Evolutionary conservation across 2,888 invertebrate species (phyloP), one percentile per base, ranked within the genome.

Genomic region (Neoscelio sp.): DNA sequence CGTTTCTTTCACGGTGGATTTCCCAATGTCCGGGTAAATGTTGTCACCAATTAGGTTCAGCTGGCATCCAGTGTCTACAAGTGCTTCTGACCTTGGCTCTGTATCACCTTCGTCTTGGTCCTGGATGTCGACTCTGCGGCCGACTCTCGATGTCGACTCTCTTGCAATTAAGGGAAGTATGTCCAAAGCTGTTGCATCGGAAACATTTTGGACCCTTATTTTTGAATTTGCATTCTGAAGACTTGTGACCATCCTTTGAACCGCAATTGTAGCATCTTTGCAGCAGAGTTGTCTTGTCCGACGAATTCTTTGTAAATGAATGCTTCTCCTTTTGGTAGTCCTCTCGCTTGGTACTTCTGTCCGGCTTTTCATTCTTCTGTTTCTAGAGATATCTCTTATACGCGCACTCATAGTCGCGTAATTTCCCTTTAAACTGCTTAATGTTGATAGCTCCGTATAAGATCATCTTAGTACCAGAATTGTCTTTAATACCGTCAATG

Each of bases 231-330:
- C 78, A 78, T 0, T 68, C 60, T 2, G 20, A 7, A 1, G 73
- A 60, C 18, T 46, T 42, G 13, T 78, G 73, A 3, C 40, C 56
- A 46, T 44, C 58, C 8, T 26, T 40, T 0, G 23, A 10, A 0
- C 78, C 78, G 18, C 67, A 78, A 13, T 78, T 78, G 8, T 40
- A 78, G n/a, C 78, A 73, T 10, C 60, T 28, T 7, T n/a, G n/a
- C n/a, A n/a, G n/a, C n/a, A n/a, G n/a, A n/a, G n/a, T n/a, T n/a
- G n/a, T n/a, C n/a, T 23, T 17, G 8, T 18, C 12, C 40, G 10
- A 1, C 8, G 42, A 1, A 8, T 54, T 35, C 2, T 18, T n/a
- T n/a, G n/a, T n/a, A n/a, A n/a, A n/a, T 23, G 12, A 1, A 10
- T 12, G 23, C 23, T 26, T 50, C 48, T 50, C n/a, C 0, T 26